A percentile compares a stretch with the other conserved stretches of the same genome.
phyloP scores from a whole-genome alignment of 2,797 vertebrate genomes.

The Lemur catta region DNA sequence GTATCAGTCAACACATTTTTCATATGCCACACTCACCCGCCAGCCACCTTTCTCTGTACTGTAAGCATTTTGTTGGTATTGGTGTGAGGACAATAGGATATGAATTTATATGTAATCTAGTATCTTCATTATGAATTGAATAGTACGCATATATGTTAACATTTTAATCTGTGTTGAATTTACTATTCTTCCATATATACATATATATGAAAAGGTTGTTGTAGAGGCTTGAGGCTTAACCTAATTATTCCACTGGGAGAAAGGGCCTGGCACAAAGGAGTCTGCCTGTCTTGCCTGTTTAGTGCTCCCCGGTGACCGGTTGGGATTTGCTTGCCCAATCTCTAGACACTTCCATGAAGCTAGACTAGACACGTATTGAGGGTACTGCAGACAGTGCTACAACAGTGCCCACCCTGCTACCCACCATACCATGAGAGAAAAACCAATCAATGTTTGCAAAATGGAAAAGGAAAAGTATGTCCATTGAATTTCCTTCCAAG shows the following conservation, averaged over 20 bases:
- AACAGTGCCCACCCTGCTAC: not conserved
- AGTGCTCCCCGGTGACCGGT: not conserved
- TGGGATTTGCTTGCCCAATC: not conserved
- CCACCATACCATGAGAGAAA: constrained; percentile 48
- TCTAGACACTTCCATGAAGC: not conserved
- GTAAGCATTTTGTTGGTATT: not conserved
- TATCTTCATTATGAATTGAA: constrained; percentile 34
- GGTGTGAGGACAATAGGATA: not conserved
- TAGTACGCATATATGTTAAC: not conserved
- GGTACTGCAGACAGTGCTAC: not conserved
- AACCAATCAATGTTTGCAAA: constrained; percentile 74
- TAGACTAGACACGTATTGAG: not conserved
- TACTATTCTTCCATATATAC: not conserved
- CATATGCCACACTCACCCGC: not conserved
- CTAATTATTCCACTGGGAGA: not conserved
- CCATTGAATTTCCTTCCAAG: constrained; percentile 42
- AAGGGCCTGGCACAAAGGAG: not conserved
- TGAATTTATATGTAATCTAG: constrained; percentile 39
- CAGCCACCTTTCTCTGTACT: not conserved
- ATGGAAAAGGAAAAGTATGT: constrained; percentile 63
- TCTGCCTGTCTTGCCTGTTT: not conserved
- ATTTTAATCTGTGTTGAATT: constrained; percentile 60
- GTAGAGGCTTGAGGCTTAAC: not conserved
- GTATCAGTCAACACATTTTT: constrained; percentile 45
- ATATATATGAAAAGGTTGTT: not conserved